phyloP scores from a whole-genome alignment of 2,113 vertebrate species.

The Arizona elegans region DNA sequence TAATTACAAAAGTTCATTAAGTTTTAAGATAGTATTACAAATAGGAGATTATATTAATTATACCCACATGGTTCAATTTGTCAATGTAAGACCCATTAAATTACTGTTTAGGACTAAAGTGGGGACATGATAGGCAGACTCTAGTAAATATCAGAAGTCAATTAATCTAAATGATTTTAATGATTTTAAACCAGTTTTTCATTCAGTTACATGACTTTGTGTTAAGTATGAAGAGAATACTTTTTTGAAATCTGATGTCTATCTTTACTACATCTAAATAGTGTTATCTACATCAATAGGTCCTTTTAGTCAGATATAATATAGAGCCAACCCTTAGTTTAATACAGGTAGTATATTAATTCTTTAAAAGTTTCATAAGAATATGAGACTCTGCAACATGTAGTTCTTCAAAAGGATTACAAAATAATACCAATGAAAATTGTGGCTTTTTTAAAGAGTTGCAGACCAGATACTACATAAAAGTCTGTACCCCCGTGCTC shows the following conservation, averaged over 20 bases:
- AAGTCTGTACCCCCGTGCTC: not conserved
- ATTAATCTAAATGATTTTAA: not conserved
- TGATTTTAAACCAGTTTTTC: not conserved
- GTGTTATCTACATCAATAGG: not conserved
- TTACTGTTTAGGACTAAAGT: slow-evolving; percentile 5
- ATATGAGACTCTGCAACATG: not conserved
- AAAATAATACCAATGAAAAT: not conserved
- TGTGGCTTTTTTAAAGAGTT: not conserved
- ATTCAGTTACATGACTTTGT: not conserved
- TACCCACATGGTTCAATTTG: not conserved
- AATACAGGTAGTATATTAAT: not conserved
- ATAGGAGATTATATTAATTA: slow-evolving; percentile 17
- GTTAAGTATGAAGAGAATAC: not conserved
- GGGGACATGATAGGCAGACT: not conserved
- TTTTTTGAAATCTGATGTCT: not conserved
- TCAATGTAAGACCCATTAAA: not conserved
- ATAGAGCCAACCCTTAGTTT: not conserved
- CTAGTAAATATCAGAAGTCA: not conserved
- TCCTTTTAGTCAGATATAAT: not conserved
- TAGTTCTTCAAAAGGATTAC: not conserved
- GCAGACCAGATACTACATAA: not conserved
- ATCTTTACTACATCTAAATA: not conserved
- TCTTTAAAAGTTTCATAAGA: not conserved
- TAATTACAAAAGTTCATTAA: slow-evolving; percentile 27
- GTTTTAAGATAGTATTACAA: slow-evolving; percentile 15